Percentiles rank a stretch among this genome's conserved stretches.
phyloP scores from a whole-genome alignment of 2,113 vertebrate genomes.

The Sander lucioperca region DNA sequence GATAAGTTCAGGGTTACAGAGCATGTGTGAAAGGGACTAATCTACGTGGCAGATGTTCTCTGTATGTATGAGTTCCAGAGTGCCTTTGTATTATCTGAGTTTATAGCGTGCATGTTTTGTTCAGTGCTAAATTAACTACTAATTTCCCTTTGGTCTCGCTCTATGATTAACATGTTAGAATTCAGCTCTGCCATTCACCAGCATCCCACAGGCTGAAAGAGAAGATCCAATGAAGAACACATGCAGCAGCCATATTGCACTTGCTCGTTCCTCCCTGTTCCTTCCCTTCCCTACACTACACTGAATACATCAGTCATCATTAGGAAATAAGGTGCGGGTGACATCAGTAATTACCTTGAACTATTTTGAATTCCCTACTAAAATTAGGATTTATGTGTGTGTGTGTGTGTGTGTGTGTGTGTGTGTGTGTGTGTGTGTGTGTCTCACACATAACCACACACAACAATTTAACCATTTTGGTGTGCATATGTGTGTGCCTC shows the following conservation, averaged over 20 bases:
- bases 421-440: neutral
- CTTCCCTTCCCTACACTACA: neutral
- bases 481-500: neutral
- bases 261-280: neutral
- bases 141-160: slow-evolving; percentile 49
- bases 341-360: slow-evolving; percentile 44
- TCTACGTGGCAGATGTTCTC: neutral
- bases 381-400: neutral
- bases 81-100: neutral
- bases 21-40: neutral
- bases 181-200: slow-evolving; percentile 53
- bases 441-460: neutral
- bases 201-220: slow-evolving; percentile 32
- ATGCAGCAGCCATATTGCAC: neutral
- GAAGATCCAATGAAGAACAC: slow-evolving; percentile 11
- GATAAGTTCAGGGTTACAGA: too few species aligned
- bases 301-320: slow-evolving; percentile 39
- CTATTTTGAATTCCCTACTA: slow-evolving; percentile 14
- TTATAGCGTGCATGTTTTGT: slow-evolving; percentile 16
- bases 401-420: neutral
- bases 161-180: slow-evolving; percentile 63
- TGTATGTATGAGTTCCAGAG: neutral
- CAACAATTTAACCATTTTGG: neutral
- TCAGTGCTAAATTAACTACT: slow-evolving; percentile 29
- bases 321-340: slow-evolving; percentile 19